Conservation (phyloP, 2,113 vertebrate genomes). For the Menidia beryllina region DNA sequence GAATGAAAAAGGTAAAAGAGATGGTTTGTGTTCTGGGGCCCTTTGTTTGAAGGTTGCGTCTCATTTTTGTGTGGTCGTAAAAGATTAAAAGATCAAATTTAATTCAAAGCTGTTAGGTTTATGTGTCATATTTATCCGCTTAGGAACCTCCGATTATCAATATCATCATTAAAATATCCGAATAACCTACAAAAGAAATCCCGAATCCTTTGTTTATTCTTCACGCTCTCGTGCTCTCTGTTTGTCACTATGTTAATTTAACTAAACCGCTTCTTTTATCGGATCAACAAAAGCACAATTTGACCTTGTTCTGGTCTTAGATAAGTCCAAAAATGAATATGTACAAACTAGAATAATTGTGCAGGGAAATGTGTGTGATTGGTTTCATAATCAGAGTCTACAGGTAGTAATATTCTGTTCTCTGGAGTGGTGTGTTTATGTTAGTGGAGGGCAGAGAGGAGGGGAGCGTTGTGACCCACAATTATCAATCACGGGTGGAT, state of each 20-base stretch:
- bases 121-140: too few species aligned
- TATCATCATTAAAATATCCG: too few species aligned
- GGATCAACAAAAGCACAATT: constrained; percentile 19
- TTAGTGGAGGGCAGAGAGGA: background rate
- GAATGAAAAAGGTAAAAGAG: background rate
- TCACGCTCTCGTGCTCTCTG: background rate
- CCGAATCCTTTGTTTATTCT: background rate
- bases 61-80: too few species aligned
- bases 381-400: constrained; percentile 3
- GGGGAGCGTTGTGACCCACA: background rate
- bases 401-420: constrained; percentile 16
- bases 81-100: too few species aligned
- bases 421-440: constrained; percentile 25
- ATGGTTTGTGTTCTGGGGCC: background rate
- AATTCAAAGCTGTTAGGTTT: too few species aligned
- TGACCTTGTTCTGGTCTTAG: constrained; percentile 11
- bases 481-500: background rate
- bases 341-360: background rate
- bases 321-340: background rate
- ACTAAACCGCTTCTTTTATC: constrained; percentile 15
- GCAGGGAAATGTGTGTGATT: constrained; percentile 6
- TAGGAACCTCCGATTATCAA: too few species aligned
- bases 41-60: too few species aligned
- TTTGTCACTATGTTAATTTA: background rate
- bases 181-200: background rate